Evolutionary conservation across 2,797 vertebrate genomes (phyloP), one percentile per base, ranked within the genome.

Genomic region (Pseudochaenichthys georgianus): DNA sequence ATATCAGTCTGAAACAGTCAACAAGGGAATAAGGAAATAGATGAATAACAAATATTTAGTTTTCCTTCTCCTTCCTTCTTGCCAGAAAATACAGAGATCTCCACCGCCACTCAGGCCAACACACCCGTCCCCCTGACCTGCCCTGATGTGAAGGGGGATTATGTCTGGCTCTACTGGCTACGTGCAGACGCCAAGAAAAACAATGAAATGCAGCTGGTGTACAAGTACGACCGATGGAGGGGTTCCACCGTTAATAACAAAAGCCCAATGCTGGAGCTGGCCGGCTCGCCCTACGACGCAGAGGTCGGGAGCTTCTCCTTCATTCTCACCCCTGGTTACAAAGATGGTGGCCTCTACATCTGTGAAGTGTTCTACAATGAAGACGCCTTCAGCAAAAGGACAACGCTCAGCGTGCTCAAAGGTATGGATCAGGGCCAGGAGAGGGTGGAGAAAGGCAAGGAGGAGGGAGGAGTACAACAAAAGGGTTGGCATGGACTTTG

Each of bases 201-300:
- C 0, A 45, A 0, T 0, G 17, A 5, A 5, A 57, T 19, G 4
- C 70, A 52, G 19, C 28, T 23, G 34, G 54, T 94, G 67, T 91
- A 88, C 53, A 17, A 65, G 51, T 94, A 90, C 1, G 89, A 96
- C 85, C 89, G 92, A 55, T 96, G 95, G 95, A 94, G 93, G 79
- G 71, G 13, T 57, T 64, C 23, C 54, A 54, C 19, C 8, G 0
- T 0, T 9, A 2, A 2, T 0, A 13, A 63, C 13, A 51, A 64
- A 12, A 66, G 59, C 51, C 19, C 50, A 31, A 77, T 8, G 41
- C 57, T 95, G 9, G 55, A 62, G 16, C 55, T 94, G 9, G 86
- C 87, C 4, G 82, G 84, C 5, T 47, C 80, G 0, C 75, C 89
- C 17, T 82, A 82, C 60, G 73, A 85, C 1, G 68, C 83, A 10